Base-by-base conservation (phyloP, 2,888 invertebrate species). In the Masnerella sp. region DNA sequence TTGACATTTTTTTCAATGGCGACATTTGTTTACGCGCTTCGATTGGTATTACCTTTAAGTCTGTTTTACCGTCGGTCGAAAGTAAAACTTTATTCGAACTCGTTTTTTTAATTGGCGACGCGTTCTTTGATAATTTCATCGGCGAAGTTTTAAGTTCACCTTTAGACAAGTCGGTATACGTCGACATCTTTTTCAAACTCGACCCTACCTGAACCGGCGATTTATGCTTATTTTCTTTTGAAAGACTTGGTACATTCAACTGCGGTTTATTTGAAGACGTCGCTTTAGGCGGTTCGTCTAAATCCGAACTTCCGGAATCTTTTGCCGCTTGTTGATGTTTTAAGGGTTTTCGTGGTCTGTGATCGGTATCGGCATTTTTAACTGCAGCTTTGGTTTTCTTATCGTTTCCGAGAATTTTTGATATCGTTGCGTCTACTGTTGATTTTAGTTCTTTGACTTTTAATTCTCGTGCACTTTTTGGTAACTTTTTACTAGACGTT, bases 251-350 rank as follows among this genome's bases (percentile, higher is more conserved):
- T 14, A 12, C 34, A 52, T 28, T 40, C 2, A 47, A 20, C 36
- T 54, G 54, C 15, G 11, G 30, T 36, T 4, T 22, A 1, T 30
- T 14, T 34, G 45, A 15, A 38, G 14, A 61, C 77, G 40, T 30
- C n/a, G 8, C 81, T 32, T 82, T 83, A 0, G 70, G 38, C 4
- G 34, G 14, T 7, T 85, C 82, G 2, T 85, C 83, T 5, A 79
- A 68, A 34, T 84, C 85, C 0, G 83, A 84, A 58, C 83, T 84
- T 12, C 78, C 84, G 0, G 84, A 81, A 36, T 82, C 73, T 11
- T 80, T 81, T 4, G 62, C 51, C 40, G 76, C 77, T 56, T 77
- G 75, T n/a, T 81, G 80, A 28, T 84, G 80, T 3, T 79, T 78
- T 15, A 80, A 62, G 38, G 81, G 64, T 28, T 56, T 69, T 0